Conservation (phyloP, 2,797 vertebrate genomes). For the Brachymystax lenok region DNA sequence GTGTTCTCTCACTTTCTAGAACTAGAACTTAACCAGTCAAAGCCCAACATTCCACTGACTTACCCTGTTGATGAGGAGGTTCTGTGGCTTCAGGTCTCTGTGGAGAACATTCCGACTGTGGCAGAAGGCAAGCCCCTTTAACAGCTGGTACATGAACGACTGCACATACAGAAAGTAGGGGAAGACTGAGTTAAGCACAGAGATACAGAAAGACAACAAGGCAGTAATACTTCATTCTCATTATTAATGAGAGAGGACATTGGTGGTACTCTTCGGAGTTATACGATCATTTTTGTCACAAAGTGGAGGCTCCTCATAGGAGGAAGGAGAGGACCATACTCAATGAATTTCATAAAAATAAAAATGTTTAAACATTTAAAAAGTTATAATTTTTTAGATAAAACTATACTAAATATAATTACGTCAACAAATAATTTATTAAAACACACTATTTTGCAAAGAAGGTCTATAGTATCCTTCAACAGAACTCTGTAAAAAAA, state of each 20-base stretch:
- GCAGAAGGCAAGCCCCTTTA: conserved; percentile 96
- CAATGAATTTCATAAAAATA: too few species aligned
- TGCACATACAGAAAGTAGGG: conserved; percentile 47
- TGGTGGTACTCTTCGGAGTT: neutral
- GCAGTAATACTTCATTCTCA: neutral
- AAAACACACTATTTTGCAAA: too few species aligned
- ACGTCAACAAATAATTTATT: too few species aligned
- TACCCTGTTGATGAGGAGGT: conserved; percentile 97
- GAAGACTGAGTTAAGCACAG: neutral
- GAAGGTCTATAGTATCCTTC: too few species aligned
- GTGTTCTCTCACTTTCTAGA: neutral
- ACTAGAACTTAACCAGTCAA: conserved; percentile 3
- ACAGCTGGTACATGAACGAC: conserved; percentile 98
- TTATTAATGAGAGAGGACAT: neutral
- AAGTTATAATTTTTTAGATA: too few species aligned
- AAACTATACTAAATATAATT: too few species aligned
- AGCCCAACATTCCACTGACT: conserved; percentile 49
- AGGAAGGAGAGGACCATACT: too few species aligned
- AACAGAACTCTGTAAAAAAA: too few species aligned
- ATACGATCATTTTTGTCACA: neutral
- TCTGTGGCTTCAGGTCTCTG: conserved; percentile 95
- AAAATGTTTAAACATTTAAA: too few species aligned
- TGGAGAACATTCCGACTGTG: conserved; percentile 97
- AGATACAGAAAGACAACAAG: conserved; percentile 3
- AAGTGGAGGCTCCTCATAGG: too few species aligned